These are phyloP conservation scores for Guaruba guarouba DNA, from an alignment of 2,113 vertebrate genomes.

Conservation along the genomic window DNA sequence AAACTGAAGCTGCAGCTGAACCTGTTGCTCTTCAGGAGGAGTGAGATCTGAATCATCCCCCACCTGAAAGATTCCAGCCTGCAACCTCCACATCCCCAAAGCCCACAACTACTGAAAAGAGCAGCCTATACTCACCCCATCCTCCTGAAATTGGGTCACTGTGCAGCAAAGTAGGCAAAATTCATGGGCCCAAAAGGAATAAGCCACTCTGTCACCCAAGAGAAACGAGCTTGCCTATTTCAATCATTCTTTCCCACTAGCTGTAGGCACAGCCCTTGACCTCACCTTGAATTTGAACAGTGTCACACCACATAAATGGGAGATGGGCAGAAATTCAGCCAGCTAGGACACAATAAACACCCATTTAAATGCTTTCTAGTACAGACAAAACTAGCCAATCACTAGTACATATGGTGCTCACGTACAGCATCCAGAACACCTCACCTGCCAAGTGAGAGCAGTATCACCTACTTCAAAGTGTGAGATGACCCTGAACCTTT, in stretches of 20 bases:
- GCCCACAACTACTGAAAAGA: neutral
- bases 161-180: neutral
- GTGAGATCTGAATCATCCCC: neutral
- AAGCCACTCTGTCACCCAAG: neutral
- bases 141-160: neutral
- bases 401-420: neutral
- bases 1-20: neutral
- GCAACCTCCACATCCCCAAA: neutral
- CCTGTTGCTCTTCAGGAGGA: neutral
- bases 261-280: conserved; percentile 23
- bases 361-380: neutral
- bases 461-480: neutral
- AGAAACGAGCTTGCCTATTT: neutral
- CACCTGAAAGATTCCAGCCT: neutral
- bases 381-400: neutral
- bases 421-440: neutral
- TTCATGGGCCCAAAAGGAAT: neutral
- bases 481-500: neutral
- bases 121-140: neutral
- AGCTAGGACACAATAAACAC: neutral
- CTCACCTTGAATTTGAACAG: neutral
- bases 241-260: neutral
- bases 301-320: neutral
- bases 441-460: neutral
- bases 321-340: neutral